Conservation (phyloP, 1,140 invertebrate species). For the Neodiprion lecontei region DNA sequence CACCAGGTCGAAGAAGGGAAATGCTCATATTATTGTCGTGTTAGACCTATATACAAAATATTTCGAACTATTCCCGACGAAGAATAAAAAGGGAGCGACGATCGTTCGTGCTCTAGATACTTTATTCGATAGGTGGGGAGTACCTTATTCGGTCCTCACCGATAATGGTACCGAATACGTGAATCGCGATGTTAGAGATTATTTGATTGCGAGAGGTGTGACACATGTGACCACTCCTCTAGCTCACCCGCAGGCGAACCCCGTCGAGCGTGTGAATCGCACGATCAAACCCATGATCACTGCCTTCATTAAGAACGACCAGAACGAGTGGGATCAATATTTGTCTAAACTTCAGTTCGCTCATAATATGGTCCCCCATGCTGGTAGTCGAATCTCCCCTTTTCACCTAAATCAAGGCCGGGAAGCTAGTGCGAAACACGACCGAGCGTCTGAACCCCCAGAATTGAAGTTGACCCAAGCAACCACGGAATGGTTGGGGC, state of each 20-base stretch:
- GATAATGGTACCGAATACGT: conserved; percentile 25
- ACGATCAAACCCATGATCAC: conserved; percentile 19
- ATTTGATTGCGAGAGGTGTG: conserved; percentile 14
- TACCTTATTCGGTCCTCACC: conserved; percentile 2
- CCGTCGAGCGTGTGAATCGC: conserved; percentile 19
- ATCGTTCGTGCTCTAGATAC: conserved; percentile 19
- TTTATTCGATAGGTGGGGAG: conserved; percentile 23
- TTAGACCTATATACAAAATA: conserved; percentile 25
- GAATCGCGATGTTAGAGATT: conserved; percentile 23
- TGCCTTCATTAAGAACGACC: conserved; percentile 14
- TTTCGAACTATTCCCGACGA: conserved; percentile 22
- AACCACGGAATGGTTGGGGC: too few species aligned
- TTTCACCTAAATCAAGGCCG: too few species aligned
- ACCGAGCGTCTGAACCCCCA: too few species aligned
- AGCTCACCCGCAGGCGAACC: conserved; percentile 21
- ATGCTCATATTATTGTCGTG: conserved; percentile 17
- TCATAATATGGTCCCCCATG: too few species aligned
- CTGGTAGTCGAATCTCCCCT: too few species aligned
- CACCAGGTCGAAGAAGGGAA: conserved; percentile 17
- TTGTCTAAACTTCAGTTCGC: too few species aligned
- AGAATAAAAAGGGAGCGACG: conserved; percentile 9
- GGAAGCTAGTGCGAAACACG: too few species aligned
- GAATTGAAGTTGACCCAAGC: too few species aligned
- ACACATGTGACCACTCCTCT: conserved; percentile 11
- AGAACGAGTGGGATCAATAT: conserved; percentile 13